A percentile compares a stretch with the other conserved stretches of the same genome.
Conservation (phyloP, 2,113 vertebrate genomes). For the Cyanoliseus patagonus region DNA sequence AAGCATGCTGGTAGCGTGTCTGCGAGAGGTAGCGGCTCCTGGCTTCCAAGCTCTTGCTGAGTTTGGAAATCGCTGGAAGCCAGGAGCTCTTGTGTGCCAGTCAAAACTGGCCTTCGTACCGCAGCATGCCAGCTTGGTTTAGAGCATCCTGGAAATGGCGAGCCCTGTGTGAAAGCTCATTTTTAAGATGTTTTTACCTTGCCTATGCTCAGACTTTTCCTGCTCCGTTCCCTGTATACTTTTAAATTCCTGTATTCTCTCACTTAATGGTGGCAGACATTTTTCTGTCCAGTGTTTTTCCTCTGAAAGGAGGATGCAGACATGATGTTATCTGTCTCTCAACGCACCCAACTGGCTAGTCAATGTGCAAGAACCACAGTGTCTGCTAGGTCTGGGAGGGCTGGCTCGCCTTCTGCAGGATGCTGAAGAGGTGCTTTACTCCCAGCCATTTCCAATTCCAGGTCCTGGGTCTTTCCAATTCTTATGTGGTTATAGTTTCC, state of each 20-base stretch:
- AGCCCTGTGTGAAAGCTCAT: not conserved
- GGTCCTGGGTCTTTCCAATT: not conserved
- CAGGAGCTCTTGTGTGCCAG: constrained; percentile 13
- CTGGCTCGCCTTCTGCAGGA: not conserved
- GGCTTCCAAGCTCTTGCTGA: constrained; percentile 30
- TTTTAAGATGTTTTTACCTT: not conserved
- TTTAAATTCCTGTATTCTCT: not conserved
- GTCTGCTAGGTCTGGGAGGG: not conserved
- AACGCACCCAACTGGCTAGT: not conserved
- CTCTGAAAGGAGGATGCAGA: not conserved
- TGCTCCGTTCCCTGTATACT: not conserved
- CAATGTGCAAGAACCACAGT: not conserved
- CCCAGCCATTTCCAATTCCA: not conserved
- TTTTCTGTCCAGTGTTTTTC: not conserved
- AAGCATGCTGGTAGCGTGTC: constrained; percentile 52
- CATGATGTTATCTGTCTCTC: not conserved
- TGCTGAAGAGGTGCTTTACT: not conserved
- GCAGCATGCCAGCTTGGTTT: not conserved
- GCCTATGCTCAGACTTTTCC: not conserved
- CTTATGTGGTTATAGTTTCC: not conserved
- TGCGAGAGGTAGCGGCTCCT: constrained; percentile 42
- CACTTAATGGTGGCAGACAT: not conserved
- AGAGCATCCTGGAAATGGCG: constrained; percentile 17
- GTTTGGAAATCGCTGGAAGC: constrained; percentile 36
- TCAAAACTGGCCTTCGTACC: not conserved